Percentiles rank a stretch among this genome's conserved stretches.
Conservation (phyloP, 2,113 vertebrate genomes). For the Poecilia latipinna region DNA sequence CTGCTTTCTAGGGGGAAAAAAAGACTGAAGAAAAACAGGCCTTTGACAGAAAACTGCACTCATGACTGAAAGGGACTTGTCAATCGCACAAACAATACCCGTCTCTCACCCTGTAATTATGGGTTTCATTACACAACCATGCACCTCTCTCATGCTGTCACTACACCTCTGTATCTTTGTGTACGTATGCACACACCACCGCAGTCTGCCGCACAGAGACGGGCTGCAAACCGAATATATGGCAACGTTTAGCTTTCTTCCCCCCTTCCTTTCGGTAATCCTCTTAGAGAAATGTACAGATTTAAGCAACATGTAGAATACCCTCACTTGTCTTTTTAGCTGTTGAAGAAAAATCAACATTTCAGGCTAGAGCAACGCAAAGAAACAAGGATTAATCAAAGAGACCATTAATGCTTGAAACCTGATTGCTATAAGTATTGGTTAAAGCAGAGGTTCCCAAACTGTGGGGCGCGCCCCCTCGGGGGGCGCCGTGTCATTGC, state of each 20-base stretch:
- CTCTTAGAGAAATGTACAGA: constrained; percentile 59
- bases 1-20: constrained; percentile 19
- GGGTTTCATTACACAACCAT: constrained; percentile 71
- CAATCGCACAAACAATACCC: constrained; percentile 71
- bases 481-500: no score
- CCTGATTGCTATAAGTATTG: background rate
- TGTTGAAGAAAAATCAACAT: constrained; percentile 23
- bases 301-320: constrained; percentile 62
- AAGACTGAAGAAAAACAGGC: constrained; percentile 45
- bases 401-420: background rate
- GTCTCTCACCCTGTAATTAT: constrained; percentile 70
- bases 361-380: constrained; percentile 32
- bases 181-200: constrained; percentile 25
- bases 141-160: constrained; percentile 57
- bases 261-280: constrained; percentile 47
- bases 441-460: background rate
- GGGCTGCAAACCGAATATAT: constrained; percentile 41
- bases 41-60: constrained; percentile 70
- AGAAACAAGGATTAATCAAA: constrained; percentile 14
- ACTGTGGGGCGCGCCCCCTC: no score
- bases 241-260: constrained; percentile 28
- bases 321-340: constrained; percentile 46
- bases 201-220: constrained; percentile 9
- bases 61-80: constrained; percentile 73
- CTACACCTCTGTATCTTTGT: constrained; percentile 43